A percentile compares a stretch with the other conserved stretches of the same genome.
Evolutionary conservation across 2,888 invertebrate genomes (phyloP).

Genomic region (Spisula subtruncata): DNA sequence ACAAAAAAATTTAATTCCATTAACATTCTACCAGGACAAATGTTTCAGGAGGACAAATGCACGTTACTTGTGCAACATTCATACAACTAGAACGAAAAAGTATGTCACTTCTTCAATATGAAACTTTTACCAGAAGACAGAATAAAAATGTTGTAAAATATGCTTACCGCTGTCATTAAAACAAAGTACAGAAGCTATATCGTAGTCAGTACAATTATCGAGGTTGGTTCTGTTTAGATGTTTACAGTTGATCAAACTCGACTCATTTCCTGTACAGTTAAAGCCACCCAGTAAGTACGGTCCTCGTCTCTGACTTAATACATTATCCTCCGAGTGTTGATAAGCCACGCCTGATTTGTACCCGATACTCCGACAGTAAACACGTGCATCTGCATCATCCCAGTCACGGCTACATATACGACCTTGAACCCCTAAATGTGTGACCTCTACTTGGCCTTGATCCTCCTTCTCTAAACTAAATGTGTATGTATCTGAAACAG

Average conservation of each 20-base stretch:
- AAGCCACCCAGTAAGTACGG: conserved; percentile 82
- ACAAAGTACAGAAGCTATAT: conserved; percentile 82
- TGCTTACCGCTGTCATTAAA: conserved; percentile 75
- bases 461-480: conserved; percentile 69
- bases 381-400: conserved; percentile 80
- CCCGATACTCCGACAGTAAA: conserved; percentile 77
- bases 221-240: conserved; percentile 73
- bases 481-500: conserved; percentile 69
- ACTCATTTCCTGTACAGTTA: conserved; percentile 82
- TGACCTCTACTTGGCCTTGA: conserved; percentile 75
- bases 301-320: conserved; percentile 68
- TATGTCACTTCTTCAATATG: too few relatives aligned
- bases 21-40: too few relatives aligned
- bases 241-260: conserved; percentile 75
- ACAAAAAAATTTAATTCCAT: too few relatives aligned
- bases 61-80: neutral
- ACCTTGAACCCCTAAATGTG: conserved; percentile 83
- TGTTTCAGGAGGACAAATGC: neutral
- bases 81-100: too few relatives aligned
- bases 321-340: conserved; percentile 67
- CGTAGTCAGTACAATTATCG: conserved; percentile 79
- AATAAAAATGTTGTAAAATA: neutral
- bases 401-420: conserved; percentile 88
- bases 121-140: neutral
- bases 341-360: conserved; percentile 77